Percentiles rank a stretch among this genome's conserved stretches.
Evolutionary conservation across 1,140 invertebrate genomes (phyloP).

Genomic region (Chironomus tepperi): DNA sequence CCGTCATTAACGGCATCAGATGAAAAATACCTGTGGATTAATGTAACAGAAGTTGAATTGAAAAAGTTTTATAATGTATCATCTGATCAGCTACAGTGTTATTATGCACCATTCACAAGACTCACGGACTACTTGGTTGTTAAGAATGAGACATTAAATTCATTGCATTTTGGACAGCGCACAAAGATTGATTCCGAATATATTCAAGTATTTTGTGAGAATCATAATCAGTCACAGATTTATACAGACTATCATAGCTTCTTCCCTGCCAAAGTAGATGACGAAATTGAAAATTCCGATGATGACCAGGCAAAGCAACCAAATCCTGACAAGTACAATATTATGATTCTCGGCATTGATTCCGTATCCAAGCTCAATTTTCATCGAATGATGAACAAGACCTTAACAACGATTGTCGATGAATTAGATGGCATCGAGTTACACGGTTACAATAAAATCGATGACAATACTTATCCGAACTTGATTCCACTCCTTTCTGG

Average conservation of each 20-base stretch:
- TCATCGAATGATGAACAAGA: constrained; percentile 68
- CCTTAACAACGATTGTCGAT: constrained; percentile 48
- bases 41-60: neutral
- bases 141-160: constrained; percentile 16
- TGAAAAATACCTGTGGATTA: constrained; percentile 1
- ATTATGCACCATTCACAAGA: neutral
- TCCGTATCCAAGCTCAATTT: constrained; percentile 79
- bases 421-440: constrained; percentile 57
- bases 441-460: constrained; percentile 73
- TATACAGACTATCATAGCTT: constrained; percentile 6
- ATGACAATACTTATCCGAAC: constrained; percentile 77
- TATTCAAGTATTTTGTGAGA: constrained; percentile 18
- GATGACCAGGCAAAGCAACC: neutral
- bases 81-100: neutral
- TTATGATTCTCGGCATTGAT: constrained; percentile 79
- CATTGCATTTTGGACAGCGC: neutral
- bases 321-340: constrained; percentile 38
- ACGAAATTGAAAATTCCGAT: neutral
- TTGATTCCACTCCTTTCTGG: constrained; percentile 64
- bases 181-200: neutral
- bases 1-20: neutral
- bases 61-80: constrained; percentile 15
- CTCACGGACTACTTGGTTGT: neutral
- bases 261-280: neutral
- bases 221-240: neutral